Base-by-base conservation (phyloP, 2,888 invertebrate species). In the Cheilosia vernalis region DNA sequence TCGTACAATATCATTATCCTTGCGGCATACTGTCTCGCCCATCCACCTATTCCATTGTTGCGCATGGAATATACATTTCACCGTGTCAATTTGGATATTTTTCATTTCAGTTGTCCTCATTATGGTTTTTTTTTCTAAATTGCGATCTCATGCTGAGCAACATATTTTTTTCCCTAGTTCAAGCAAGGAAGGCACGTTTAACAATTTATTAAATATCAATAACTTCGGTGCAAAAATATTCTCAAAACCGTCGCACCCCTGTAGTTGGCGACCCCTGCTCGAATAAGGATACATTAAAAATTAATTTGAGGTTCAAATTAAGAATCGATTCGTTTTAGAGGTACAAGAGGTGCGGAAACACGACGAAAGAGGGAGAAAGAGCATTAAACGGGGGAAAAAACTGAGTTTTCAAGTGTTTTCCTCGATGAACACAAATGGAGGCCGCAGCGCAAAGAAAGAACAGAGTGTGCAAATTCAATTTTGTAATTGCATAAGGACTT, bases 401-500 rank as follows among this genome's bases (percentile, higher is more conserved):
- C 4, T 61, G 60, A 21, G 42, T 70, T 76, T 76, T 76, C 55
- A 76, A 85, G 74, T 80, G 80, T 76, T 80, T 84, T 78, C 70
- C 30, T 51, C 55, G 40, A 17, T 55, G 33, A 58, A 67, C 44
- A 73, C 64, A 69, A 73, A 74, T 74, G 74, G 53, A 78, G 47
- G 60, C 77, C 69, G 21, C 40, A 0, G 7, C 40, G 9, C 27
- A 60, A 4, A 19, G 21, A 42, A 15, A 51, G 40, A 67, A 58
- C 13, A 73, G 58, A 70, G 74, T 80, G 79, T 85, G 80, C 76
- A 80, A 85, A 85, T 85, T 85, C 80, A 85, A 85, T 85, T 85
- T 85, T 56, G 70, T 85, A 85, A 85, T 85, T 85, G 84, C 55
- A 80, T 85, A 85, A 85, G 80, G 80, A 85, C 84, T 85, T 85